Evolutionary conservation across 2,888 invertebrate species (phyloP).

Genomic region (Eupithecia exiguata): DNA sequence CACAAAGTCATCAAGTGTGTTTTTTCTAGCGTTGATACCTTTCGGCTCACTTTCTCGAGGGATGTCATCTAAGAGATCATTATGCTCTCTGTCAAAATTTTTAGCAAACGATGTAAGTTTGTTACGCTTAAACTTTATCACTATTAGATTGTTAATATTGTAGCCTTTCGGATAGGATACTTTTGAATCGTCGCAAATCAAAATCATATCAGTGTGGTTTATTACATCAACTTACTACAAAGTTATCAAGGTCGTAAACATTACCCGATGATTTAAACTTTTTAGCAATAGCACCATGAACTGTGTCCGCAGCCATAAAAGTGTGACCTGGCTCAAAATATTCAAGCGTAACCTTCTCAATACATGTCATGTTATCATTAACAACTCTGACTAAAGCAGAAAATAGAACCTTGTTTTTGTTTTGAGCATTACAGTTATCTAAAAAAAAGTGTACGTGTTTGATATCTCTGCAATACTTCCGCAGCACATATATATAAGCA

Average conservation of each 20-base stretch:
- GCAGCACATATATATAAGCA: not conserved
- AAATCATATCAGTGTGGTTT: too few relatives aligned
- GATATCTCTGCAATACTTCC: not conserved
- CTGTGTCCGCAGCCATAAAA: constrained; percentile 43
- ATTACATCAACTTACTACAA: not conserved
- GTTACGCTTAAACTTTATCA: too few relatives aligned
- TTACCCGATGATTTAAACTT: constrained; percentile 12
- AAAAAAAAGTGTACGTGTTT: constrained; percentile 1
- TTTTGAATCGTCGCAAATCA: too few relatives aligned
- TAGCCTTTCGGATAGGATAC: too few relatives aligned
- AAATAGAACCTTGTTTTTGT: constrained; percentile 41
- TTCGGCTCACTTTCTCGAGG: constrained; percentile 16
- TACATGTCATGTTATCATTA: constrained; percentile 32
- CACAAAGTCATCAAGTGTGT: constrained; percentile 5
- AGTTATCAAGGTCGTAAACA: constrained; percentile 14
- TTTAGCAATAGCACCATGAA: constrained; percentile 42
- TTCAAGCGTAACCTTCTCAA: constrained; percentile 36
- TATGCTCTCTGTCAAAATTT: not conserved
- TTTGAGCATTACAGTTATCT: constrained; percentile 41
- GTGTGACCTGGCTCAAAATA: constrained; percentile 43
- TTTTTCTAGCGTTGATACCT: constrained; percentile 16
- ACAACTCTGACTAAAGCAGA: constrained; percentile 36
- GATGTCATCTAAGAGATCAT: constrained; percentile 11
- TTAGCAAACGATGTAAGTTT: too few relatives aligned
- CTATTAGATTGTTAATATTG: too few relatives aligned